phyloP scores from a whole-genome alignment of 2,888 invertebrate species.

The Rhorus exstirpatorius region DNA sequence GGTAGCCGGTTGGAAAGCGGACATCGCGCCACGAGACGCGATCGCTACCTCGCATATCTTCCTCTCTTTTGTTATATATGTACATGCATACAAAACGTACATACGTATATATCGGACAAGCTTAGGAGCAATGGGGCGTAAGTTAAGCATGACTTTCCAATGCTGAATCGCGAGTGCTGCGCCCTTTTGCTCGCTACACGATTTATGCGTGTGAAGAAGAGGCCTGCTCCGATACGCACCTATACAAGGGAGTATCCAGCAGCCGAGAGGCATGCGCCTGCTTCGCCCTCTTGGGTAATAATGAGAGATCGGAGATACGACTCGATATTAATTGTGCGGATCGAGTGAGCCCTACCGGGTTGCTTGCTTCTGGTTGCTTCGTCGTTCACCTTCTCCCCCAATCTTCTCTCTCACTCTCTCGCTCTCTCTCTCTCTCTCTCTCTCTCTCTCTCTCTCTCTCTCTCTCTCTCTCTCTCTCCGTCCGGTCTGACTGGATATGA shows the following conservation, averaged over 20 bases:
- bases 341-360: conserved; percentile 72
- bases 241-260: conserved; percentile 16
- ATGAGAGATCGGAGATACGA: conserved; percentile 86
- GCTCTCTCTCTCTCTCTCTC: conserved; percentile 37
- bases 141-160: not conserved
- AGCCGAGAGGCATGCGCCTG: conserved; percentile 45
- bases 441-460: conserved; percentile 73
- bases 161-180: not conserved
- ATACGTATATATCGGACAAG: not conserved
- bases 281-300: conserved; percentile 80
- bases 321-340: conserved; percentile 85
- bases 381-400: conserved; percentile 2
- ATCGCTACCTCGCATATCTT: conserved; percentile 58
- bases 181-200: not conserved
- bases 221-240: conserved; percentile 31
- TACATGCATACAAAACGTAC: conserved; percentile 3
- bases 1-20: conserved; percentile 81
- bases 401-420: conserved; percentile 41
- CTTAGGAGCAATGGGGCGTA: not conserved
- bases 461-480: conserved; percentile 77
- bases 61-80: conserved; percentile 18
- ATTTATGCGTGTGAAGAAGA: not conserved
- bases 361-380: conserved; percentile 63
- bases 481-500: conserved; percentile 77
- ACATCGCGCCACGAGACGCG: conserved; percentile 68